Evolutionary conservation across 1,140 invertebrate species (phyloP).

Genomic region (Scylla paramamosain): DNA sequence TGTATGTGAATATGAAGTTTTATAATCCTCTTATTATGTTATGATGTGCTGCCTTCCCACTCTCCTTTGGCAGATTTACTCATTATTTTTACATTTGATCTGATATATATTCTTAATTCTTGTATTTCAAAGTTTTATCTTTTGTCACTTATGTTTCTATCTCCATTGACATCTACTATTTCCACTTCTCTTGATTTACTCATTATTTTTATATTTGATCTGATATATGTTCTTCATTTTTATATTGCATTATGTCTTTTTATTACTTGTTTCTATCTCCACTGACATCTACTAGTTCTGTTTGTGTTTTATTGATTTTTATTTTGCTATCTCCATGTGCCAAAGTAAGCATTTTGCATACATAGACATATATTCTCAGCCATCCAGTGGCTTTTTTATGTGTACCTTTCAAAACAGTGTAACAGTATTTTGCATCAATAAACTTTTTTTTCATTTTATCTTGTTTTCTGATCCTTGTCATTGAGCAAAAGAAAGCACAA

Average conservation of each 20-base stretch:
- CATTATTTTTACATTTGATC: background rate
- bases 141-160: background rate
- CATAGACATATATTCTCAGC: background rate
- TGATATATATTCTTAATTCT: background rate
- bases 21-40: background rate
- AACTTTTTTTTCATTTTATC: background rate
- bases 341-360: background rate
- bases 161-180: background rate
- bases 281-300: background rate
- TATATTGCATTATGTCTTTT: background rate
- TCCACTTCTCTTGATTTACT: too few species aligned
- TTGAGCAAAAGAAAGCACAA: too few species aligned
- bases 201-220: background rate
- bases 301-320: background rate
- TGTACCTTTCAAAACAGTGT: background rate
- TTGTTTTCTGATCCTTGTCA: background rate
- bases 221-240: background rate
- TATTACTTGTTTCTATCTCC: background rate
- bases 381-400: background rate
- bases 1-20: too few species aligned
- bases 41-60: background rate
- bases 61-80: background rate
- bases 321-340: background rate
- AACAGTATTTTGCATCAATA: background rate
- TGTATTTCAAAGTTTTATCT: background rate